phyloP scores from a whole-genome alignment of 2,113 vertebrate genomes.

The Macquaria ambigua region DNA sequence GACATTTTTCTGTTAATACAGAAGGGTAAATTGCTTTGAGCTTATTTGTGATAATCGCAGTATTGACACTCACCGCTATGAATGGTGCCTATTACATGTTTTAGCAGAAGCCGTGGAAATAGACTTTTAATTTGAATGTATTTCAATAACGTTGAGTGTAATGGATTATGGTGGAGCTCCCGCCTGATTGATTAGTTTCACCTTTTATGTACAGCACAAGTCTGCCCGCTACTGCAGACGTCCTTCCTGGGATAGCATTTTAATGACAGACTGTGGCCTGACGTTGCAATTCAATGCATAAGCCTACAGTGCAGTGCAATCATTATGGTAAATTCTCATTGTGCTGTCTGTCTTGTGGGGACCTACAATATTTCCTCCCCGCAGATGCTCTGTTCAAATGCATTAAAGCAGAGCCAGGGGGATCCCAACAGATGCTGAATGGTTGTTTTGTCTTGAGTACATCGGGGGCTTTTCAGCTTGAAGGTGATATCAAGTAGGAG shows the following conservation, averaged over 20 bases:
- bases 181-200: slow-evolving; percentile 79
- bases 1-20: slow-evolving; percentile 62
- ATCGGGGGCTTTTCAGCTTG: slow-evolving; percentile 64
- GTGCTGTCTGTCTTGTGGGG: slow-evolving; percentile 59
- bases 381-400: slow-evolving; percentile 41
- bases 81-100: slow-evolving; percentile 77
- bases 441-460: slow-evolving; percentile 75
- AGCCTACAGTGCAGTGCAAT: slow-evolving; percentile 44
- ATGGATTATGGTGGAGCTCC: slow-evolving; percentile 70
- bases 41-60: slow-evolving; percentile 80
- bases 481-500: slow-evolving; percentile 74
- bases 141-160: slow-evolving; percentile 78
- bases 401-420: slow-evolving; percentile 75
- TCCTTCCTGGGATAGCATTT: slow-evolving; percentile 59
- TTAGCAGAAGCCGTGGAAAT: slow-evolving; percentile 68
- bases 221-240: slow-evolving; percentile 50
- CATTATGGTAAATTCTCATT: slow-evolving; percentile 56
- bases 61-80: slow-evolving; percentile 69
- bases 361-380: slow-evolving; percentile 50
- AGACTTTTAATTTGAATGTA: slow-evolving; percentile 79
- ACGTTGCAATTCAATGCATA: slow-evolving; percentile 59
- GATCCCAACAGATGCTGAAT: slow-evolving; percentile 75
- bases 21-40: slow-evolving; percentile 71
- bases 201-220: slow-evolving; percentile 68
- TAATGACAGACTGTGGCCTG: slow-evolving; percentile 61